Conservation (phyloP, 2,888 invertebrate genomes). For the Cyaniris semiargus region DNA sequence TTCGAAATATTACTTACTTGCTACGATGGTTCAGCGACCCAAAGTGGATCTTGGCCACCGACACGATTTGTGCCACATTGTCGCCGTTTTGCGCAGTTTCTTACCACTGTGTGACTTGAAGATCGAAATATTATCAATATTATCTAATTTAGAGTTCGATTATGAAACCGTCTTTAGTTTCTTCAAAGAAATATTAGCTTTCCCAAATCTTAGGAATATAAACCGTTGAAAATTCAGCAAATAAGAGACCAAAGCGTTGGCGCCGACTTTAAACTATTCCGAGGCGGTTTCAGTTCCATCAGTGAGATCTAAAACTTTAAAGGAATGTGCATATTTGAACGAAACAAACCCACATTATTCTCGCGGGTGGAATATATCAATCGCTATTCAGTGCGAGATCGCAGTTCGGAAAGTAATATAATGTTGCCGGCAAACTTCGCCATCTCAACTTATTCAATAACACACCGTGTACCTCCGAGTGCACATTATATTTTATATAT, state of each 20-base stretch:
- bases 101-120: too few species aligned
- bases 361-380: constrained; percentile 58
- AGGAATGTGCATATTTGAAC: constrained; percentile 24
- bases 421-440: constrained; percentile 72
- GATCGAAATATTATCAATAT: too few species aligned
- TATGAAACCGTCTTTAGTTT: too few species aligned
- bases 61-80: too few species aligned
- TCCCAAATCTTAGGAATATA: too few species aligned
- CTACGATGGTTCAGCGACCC: too few species aligned
- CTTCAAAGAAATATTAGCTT: too few species aligned
- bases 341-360: constrained; percentile 41
- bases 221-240: too few species aligned
- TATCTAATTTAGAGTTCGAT: too few species aligned
- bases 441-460: constrained; percentile 77
- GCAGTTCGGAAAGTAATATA: constrained; percentile 66
- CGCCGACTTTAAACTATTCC: background rate
- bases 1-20: too few species aligned
- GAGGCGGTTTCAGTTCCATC: background rate
- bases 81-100: too few species aligned
- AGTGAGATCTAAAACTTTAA: constrained; percentile 15
- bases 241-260: background rate
- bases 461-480: constrained; percentile 50
- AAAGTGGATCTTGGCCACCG: too few species aligned
- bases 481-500: constrained; percentile 24
- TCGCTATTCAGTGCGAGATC: constrained; percentile 69